Evolutionary conservation across 2,797 vertebrate genomes (phyloP).

Genomic region (Amblyraja radiata): DNA sequence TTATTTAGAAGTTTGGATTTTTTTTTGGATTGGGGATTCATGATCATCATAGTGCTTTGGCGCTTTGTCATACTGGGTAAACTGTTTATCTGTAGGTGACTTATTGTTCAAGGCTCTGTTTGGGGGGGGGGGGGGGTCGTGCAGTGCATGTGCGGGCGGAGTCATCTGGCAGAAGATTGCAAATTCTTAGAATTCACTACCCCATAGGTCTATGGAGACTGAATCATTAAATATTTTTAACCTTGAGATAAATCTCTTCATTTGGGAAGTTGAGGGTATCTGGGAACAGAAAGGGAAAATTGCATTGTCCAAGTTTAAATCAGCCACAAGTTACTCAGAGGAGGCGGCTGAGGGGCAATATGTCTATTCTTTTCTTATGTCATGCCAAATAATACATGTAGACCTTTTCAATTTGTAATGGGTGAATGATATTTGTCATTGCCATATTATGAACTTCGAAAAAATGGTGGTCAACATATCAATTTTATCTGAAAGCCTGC

Average conservation of each 20-base stretch:
- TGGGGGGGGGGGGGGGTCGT: too few species aligned
- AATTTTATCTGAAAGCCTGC: background rate
- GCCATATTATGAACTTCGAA: background rate
- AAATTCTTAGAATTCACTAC: too few species aligned
- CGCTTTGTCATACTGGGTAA: background rate
- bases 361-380: background rate
- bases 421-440: background rate
- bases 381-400: background rate
- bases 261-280: background rate
- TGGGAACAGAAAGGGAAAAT: too few species aligned
- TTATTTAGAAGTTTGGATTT: background rate
- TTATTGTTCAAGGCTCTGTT: background rate
- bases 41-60: too few species aligned
- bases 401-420: background rate
- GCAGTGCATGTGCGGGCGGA: too few species aligned
- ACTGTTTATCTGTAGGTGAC: background rate
- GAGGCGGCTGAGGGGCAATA: too few species aligned
- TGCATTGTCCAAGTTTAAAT: too few species aligned
- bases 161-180: too few species aligned
- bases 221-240: background rate
- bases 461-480: background rate
- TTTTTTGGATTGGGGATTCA: background rate
- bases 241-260: background rate
- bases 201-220: too few species aligned
- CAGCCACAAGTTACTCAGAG: too few species aligned